phyloP scores from a whole-genome alignment of 2,888 invertebrate species.

The Liodrosophila aerea region DNA sequence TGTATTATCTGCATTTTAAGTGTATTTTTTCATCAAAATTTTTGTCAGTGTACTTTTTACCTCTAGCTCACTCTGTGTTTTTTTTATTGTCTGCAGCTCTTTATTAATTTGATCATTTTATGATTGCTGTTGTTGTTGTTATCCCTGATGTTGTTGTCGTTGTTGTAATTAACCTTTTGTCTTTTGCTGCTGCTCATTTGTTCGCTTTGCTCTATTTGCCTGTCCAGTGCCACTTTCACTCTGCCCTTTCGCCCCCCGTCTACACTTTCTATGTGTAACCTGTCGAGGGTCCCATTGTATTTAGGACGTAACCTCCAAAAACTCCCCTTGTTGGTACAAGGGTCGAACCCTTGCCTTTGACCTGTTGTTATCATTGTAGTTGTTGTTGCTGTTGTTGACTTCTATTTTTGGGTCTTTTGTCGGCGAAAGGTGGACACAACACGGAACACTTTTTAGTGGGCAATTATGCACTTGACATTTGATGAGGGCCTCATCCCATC shows the following conservation, averaged over 20 bases:
- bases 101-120: constrained; percentile 76
- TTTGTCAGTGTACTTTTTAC: not conserved
- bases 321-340: constrained; percentile 14
- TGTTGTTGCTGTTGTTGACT: constrained; percentile 31
- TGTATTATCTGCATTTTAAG: too few species aligned
- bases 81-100: constrained; percentile 63
- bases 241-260: not conserved
- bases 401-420: constrained; percentile 39
- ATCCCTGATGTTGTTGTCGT: constrained; percentile 30
- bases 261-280: not conserved
- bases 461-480: constrained; percentile 77
- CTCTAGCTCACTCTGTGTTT: constrained; percentile 10
- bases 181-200: constrained; percentile 58
- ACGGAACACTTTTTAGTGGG: constrained; percentile 48
- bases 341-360: constrained; percentile 36
- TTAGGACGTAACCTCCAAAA: constrained; percentile 8
- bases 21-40: not conserved
- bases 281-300: constrained; percentile 32
- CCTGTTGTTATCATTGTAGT: constrained; percentile 17
- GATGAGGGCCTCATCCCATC: constrained; percentile 54
- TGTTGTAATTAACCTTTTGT: constrained; percentile 78
- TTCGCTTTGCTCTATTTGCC: constrained; percentile 39
- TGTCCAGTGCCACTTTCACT: constrained; percentile 43
- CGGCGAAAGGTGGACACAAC: constrained; percentile 26
- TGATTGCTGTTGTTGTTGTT: constrained; percentile 50